Conservation (phyloP, 2,113 vertebrate species). For the Sarotherodon lohbergeri region DNA sequence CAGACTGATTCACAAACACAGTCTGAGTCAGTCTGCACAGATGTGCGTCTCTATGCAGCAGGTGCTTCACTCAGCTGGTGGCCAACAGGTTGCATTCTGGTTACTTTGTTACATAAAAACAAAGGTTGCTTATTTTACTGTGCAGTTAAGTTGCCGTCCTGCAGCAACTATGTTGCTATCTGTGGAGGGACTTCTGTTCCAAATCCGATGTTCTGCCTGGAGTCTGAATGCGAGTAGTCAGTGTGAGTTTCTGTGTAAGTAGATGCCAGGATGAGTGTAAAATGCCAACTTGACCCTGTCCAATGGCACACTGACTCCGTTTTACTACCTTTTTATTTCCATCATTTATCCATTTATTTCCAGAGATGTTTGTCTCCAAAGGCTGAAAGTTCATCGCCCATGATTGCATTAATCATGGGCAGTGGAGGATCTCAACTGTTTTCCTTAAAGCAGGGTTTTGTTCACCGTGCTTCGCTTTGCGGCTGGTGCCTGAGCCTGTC, state of each 20-base stretch:
- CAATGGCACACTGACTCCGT: rapidly evolving
- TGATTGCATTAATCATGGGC: too few species aligned
- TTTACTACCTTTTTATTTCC: not conserved
- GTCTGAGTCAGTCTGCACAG: not conserved
- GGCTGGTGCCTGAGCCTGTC: rapidly evolving
- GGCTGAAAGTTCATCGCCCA: not conserved
- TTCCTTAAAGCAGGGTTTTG: not conserved
- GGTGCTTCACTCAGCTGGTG: not conserved
- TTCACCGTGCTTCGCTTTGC: not conserved
- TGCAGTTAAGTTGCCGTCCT: not conserved
- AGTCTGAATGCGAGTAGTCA: too few species aligned
- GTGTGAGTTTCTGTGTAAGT: too few species aligned
- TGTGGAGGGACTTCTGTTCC: not conserved
- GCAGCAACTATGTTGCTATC: not conserved
- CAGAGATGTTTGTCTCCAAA: not conserved
- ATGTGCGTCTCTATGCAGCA: rapidly evolving
- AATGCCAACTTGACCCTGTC: not conserved
- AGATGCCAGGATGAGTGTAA: not conserved
- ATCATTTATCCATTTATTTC: not conserved
- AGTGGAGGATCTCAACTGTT: not conserved
- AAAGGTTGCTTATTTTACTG: not conserved
- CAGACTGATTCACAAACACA: not conserved
- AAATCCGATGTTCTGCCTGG: too few species aligned
- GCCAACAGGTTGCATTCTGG: rapidly evolving
- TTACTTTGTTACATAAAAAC: not conserved